Percentiles rank a stretch among this genome's conserved stretches.
Conservation (phyloP, 2,888 invertebrate species). For the Stenodema calcarata region DNA sequence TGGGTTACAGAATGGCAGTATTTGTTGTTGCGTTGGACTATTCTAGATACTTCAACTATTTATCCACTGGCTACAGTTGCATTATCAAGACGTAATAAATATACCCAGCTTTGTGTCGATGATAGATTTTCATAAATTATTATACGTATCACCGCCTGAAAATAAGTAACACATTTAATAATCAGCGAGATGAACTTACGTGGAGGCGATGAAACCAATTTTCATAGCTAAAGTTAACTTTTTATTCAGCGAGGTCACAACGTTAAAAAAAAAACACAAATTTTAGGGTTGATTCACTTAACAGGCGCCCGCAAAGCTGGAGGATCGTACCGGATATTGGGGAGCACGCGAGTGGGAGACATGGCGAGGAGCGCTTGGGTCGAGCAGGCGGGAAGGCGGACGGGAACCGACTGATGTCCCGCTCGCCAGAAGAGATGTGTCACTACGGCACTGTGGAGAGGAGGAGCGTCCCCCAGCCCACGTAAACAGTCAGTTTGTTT, state of each 20-base stretch:
- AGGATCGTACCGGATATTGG: not conserved
- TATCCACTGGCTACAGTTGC: not conserved
- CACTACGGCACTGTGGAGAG: not conserved
- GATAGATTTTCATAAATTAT: too few relatives aligned
- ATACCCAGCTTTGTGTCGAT: too few relatives aligned
- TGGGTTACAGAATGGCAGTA: not conserved
- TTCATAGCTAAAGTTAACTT: not conserved
- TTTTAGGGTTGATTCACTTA: not conserved
- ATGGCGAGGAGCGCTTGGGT: not conserved
- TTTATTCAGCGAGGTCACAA: not conserved
- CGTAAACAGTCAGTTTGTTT: too few relatives aligned
- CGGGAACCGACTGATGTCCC: not conserved
- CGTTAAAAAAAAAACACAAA: not conserved
- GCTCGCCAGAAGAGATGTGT: not conserved
- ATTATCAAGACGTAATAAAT: too few relatives aligned
- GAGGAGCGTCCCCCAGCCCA: not conserved
- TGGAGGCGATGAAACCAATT: not conserved
- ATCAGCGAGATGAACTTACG: not conserved
- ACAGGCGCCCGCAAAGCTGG: not conserved
- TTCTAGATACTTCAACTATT: not conserved
- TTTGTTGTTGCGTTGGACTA: not conserved
- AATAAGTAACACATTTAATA: not conserved
- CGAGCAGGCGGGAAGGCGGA: not conserved
- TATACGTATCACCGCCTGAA: too few relatives aligned
- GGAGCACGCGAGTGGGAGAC: not conserved